Conservation (phyloP, 2,797 vertebrate species). For the Mus spretus region DNA sequence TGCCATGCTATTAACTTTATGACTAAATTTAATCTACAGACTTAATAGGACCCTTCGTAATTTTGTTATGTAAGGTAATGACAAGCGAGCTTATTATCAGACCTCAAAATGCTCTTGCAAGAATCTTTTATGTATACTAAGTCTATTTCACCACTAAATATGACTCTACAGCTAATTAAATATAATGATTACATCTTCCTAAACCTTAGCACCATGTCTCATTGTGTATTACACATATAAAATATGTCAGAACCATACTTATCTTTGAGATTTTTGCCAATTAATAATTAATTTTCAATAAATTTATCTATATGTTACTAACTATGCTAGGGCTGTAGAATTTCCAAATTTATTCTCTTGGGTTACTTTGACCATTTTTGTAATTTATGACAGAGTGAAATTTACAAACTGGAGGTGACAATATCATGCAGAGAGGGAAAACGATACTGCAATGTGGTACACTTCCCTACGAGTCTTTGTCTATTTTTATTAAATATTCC, state of each 20-base stretch:
- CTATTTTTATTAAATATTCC: background rate
- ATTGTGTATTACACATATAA: background rate
- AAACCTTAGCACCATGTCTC: background rate
- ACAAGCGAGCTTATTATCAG: slow-evolving; percentile 1
- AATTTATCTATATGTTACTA: background rate
- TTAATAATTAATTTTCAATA: background rate
- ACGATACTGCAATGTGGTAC: background rate
- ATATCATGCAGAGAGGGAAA: background rate
- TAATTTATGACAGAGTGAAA: background rate
- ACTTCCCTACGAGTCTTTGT: background rate
- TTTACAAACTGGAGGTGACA: background rate
- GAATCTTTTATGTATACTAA: background rate
- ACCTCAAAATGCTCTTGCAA: background rate
- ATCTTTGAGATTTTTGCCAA: background rate
- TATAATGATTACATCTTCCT: slow-evolving; percentile 12
- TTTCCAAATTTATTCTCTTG: slow-evolving; percentile 7
- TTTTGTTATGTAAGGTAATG: slow-evolving; percentile 15
- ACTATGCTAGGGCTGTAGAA: background rate
- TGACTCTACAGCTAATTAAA: slow-evolving; percentile 19
- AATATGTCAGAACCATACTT: background rate
- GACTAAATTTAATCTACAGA: background rate
- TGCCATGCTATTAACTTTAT: background rate
- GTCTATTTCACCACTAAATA: background rate
- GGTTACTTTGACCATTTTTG: background rate
- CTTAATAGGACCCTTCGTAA: background rate